Conservation (phyloP, 2,113 vertebrate species). For the Vireo altiloquus region DNA sequence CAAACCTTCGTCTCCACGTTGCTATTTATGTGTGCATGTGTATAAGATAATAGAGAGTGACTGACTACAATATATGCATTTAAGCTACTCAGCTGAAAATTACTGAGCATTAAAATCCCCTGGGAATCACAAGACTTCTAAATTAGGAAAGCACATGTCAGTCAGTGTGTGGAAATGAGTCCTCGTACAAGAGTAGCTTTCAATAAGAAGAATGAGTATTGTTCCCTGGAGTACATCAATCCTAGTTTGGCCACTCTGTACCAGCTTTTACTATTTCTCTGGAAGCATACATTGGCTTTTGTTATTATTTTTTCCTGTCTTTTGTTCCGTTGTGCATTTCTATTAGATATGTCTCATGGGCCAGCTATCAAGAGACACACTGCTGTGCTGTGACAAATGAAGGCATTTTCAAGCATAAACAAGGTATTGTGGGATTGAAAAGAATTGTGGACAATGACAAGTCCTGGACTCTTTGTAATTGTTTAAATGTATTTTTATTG, state of each 20-base stretch:
- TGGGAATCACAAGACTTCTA: conserved; percentile 38
- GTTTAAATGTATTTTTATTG: not conserved
- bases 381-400: conserved; percentile 14
- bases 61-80: conserved; percentile 17
- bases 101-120: conserved; percentile 40
- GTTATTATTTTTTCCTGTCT: conserved; percentile 29
- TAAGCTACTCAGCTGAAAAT: conserved; percentile 46
- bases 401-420: conserved; percentile 40
- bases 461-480: not conserved
- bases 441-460: not conserved
- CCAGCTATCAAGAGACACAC: not conserved
- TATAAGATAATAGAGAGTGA: conserved; percentile 38
- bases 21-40: not conserved
- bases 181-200: conserved; percentile 12
- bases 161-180: not conserved
- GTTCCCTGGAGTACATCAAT: conserved; percentile 22
- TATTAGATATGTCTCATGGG: conserved; percentile 29
- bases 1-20: not conserved
- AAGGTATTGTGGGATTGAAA: conserved; percentile 21
- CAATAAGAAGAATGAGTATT: conserved; percentile 26
- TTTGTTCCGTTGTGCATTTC: conserved; percentile 31
- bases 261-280: conserved; percentile 26
- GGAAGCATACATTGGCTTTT: not conserved
- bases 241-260: conserved; percentile 5
- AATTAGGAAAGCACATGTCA: conserved; percentile 40